A percentile compares a stretch with the other conserved stretches of the same genome.
phyloP scores from a whole-genome alignment of 1,140 invertebrate species.

The Physella acuta region DNA sequence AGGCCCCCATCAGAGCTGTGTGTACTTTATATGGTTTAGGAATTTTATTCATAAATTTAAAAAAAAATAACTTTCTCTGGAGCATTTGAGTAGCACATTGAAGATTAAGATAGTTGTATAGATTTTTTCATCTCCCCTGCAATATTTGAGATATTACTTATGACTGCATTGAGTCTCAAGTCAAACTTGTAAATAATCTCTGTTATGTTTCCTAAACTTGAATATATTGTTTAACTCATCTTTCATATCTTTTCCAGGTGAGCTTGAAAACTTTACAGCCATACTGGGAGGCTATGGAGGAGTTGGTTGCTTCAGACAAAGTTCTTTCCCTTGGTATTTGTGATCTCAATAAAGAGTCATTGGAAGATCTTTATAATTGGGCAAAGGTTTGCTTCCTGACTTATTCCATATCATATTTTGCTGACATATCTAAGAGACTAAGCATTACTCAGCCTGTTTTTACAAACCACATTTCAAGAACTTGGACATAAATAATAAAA shows the following conservation, averaged over 20 bases:
- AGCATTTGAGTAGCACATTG: no score
- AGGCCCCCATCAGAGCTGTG: no score
- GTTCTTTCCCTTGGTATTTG: slow-evolving; percentile 80
- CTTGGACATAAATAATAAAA: no score
- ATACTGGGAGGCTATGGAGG: slow-evolving; percentile 75
- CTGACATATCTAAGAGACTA: no score
- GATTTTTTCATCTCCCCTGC: not conserved
- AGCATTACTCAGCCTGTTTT: no score
- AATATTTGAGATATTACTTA: not conserved
- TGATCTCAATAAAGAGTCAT: slow-evolving; percentile 80
- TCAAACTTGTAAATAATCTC: not conserved
- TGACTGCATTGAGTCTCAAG: not conserved
- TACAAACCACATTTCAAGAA: no score
- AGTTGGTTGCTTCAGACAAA: slow-evolving; percentile 68
- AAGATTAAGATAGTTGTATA: no score
- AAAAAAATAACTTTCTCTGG: no score
- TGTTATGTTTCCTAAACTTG: not conserved
- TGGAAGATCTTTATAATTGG: slow-evolving; percentile 76
- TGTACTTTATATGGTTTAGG: no score
- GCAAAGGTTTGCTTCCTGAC: no score
- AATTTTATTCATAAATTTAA: no score
- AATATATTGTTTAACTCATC: not conserved
- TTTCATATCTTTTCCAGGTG: slow-evolving; percentile 13
- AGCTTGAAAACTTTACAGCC: slow-evolving; percentile 68
- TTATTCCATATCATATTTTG: no score